A percentile compares a stretch with the other conserved stretches of the same genome.
phyloP scores from a whole-genome alignment of 2,113 vertebrate genomes.

The Odontophorus gujanensis region DNA sequence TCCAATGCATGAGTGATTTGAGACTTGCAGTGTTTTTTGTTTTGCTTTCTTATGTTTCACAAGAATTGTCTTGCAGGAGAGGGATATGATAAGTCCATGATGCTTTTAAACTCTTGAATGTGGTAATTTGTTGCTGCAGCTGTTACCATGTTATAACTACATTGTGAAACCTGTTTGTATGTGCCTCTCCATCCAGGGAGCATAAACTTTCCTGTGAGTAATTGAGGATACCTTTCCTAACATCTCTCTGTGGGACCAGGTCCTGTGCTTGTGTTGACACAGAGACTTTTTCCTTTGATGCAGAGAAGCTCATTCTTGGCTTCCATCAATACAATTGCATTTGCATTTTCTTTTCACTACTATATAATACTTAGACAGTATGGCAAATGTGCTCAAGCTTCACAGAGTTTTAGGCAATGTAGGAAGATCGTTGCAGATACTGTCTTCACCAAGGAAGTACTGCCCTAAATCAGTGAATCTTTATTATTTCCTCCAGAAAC shows the following conservation, averaged over 20 bases:
- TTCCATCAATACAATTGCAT: constrained; percentile 29
- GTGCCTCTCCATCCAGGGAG: background rate
- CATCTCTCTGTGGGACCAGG: constrained; percentile 10
- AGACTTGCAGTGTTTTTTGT: constrained; percentile 4
- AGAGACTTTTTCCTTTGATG: background rate
- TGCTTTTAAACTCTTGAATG: constrained; percentile 26
- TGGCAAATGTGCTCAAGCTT: background rate
- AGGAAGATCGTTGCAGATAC: background rate
- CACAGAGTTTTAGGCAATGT: background rate
- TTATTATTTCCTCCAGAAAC: background rate
- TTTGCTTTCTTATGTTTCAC: constrained; percentile 36
- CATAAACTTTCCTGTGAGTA: constrained; percentile 7
- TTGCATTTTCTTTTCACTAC: constrained; percentile 40
- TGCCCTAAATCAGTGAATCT: background rate
- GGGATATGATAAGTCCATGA: constrained; percentile 1
- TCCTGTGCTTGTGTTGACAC: background rate
- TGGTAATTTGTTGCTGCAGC: constrained; percentile 44
- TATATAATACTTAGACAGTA: background rate
- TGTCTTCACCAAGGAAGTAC: background rate
- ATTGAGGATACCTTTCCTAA: constrained; percentile 46
- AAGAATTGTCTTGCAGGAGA: constrained; percentile 11
- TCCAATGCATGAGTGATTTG: background rate
- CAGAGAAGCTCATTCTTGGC: background rate
- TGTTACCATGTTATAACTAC: background rate
- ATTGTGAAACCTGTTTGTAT: constrained; percentile 20